These are phyloP conservation scores for Nasonia giraulti DNA, from an alignment of 1,140 invertebrate genomes.

Conservation along the genomic window DNA sequence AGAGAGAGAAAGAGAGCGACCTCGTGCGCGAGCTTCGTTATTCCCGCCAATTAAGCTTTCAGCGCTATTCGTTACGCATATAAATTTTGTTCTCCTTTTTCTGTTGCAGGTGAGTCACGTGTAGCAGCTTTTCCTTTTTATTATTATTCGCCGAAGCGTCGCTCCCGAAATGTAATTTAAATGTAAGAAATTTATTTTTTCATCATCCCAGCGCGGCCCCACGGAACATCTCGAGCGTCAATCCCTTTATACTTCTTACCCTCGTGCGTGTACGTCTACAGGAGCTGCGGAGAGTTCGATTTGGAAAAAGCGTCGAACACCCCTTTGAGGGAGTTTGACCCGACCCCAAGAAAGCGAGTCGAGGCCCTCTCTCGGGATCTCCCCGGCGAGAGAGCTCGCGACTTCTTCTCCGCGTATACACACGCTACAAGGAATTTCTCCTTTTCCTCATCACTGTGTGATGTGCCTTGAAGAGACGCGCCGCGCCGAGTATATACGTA, in stretches of 20 bases:
- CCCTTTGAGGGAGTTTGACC: constrained; percentile 50
- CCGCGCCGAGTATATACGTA: neutral
- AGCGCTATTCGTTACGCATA: neutral
- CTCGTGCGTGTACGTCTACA: neutral
- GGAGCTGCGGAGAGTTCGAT: constrained; percentile 26
- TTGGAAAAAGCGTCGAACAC: constrained; percentile 40
- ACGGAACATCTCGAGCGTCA: constrained; percentile 42
- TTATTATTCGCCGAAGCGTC: neutral
- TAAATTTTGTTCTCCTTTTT: neutral
- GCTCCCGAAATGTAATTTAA: constrained; percentile 48
- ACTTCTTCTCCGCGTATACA: neutral
- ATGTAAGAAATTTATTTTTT: constrained; percentile 53
- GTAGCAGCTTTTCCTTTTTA: constrained; percentile 10
- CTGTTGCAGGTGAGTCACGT: neutral
- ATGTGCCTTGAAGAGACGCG: constrained; percentile 12
- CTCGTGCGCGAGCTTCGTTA: constrained; percentile 60
- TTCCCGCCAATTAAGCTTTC: constrained; percentile 66
- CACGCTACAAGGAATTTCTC: constrained; percentile 15
- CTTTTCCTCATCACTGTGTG: neutral
- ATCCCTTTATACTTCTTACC: constrained; percentile 48
- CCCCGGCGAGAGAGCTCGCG: neutral
- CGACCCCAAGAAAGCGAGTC: constrained; percentile 37
- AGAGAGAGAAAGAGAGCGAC: constrained; percentile 27
- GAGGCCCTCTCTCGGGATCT: constrained; percentile 22
- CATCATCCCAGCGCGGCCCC: constrained; percentile 41